phyloP scores from a whole-genome alignment of 2,113 vertebrate species.

The Gymnogyps californianus region DNA sequence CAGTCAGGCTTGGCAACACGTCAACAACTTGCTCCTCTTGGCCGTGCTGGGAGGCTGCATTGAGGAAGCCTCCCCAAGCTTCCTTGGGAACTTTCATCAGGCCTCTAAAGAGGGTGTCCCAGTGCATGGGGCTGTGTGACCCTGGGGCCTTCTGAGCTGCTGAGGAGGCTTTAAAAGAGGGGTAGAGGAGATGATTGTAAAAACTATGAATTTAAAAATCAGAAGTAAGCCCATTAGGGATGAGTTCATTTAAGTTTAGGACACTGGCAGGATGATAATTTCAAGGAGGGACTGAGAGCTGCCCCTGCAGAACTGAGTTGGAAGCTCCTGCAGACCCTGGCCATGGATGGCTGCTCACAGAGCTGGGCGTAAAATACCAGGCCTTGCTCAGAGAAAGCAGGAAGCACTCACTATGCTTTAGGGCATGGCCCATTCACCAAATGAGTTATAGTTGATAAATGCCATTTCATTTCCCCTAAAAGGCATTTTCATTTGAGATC shows the following conservation, averaged over 20 bases:
- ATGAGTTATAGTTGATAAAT: not conserved
- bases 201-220: not conserved
- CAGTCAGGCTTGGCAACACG: rapidly evolving
- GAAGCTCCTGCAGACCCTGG: not conserved
- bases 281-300: not conserved
- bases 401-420: not conserved
- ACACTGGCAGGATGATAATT: not conserved
- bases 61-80: not conserved
- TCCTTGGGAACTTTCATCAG: not conserved
- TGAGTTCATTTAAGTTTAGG: not conserved
- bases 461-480: not conserved
- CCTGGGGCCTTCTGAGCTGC: not conserved
- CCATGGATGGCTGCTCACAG: not conserved
- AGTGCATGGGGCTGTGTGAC: too few relatives aligned
- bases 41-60: rapidly evolving
- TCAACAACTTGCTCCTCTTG: not conserved
- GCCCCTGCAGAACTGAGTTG: not conserved
- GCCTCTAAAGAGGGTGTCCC: not conserved
- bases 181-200: not conserved
- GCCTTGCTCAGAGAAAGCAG: not conserved
- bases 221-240: not conserved
- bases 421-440: not conserved
- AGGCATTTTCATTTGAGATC: not conserved
- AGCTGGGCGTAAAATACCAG: not conserved
- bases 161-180: not conserved